Conservation (phyloP, 92 coral and sea anemone species). For the Heteractis magnifica region DNA sequence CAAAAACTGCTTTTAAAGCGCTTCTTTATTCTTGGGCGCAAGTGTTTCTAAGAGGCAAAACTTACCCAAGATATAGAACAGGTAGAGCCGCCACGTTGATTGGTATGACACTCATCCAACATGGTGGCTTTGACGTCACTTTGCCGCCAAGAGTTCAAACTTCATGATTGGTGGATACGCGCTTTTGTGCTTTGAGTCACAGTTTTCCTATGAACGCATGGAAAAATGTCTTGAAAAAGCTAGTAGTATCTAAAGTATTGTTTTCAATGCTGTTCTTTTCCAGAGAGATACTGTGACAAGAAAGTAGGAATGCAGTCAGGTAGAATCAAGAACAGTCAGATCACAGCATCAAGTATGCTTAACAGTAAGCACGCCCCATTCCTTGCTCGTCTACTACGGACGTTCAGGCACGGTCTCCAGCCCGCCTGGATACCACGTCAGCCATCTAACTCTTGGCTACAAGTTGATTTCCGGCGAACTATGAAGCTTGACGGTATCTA, state of each 20-base stretch:
- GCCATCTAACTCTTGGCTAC: constrained; percentile 59
- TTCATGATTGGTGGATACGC: too few relatives aligned
- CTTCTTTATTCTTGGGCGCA: too few relatives aligned
- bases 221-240: not conserved
- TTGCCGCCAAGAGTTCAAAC: too few relatives aligned
- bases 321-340: constrained; percentile 66
- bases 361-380: constrained; percentile 56
- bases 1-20: too few relatives aligned
- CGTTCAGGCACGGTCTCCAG: constrained; percentile 45
- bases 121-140: too few relatives aligned
- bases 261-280: not conserved
- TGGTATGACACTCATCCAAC: too few relatives aligned
- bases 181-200: too few relatives aligned
- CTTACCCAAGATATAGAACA: too few relatives aligned
- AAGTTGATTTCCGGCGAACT: constrained; percentile 54
- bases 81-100: too few relatives aligned
- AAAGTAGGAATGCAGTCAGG: constrained; percentile 65
- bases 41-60: too few relatives aligned
- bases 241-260: not conserved
- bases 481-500: constrained; percentile 73
- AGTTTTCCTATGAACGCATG: too few relatives aligned
- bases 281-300: constrained; percentile 71
- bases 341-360: constrained; percentile 68
- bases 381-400: constrained; percentile 63
- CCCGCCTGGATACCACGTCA: constrained; percentile 70